These are phyloP conservation scores for Cacatua alba DNA, from an alignment of 2,113 vertebrate species.

Conservation along the genomic window DNA sequence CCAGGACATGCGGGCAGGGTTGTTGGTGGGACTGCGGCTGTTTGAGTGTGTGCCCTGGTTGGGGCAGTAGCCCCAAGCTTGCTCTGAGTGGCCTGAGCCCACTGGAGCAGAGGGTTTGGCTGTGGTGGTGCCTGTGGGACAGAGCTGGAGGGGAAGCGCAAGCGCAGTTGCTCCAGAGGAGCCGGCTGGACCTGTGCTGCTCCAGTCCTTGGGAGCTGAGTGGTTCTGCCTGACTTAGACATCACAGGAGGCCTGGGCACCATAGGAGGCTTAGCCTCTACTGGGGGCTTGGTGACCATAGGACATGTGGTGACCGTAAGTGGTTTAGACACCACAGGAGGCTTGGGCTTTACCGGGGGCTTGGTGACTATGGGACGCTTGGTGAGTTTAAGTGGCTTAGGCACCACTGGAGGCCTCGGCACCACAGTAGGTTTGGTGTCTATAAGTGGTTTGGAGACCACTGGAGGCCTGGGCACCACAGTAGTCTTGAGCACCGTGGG, in stretches of 20 bases:
- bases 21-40: rapidly evolving
- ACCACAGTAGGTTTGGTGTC: too few relatives aligned
- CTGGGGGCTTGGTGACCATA: not conserved
- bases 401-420: too few relatives aligned
- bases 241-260: too few relatives aligned
- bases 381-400: too few relatives aligned
- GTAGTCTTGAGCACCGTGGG: too few relatives aligned
- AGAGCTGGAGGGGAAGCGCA: not conserved
- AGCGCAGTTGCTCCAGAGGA: rapidly evolving
- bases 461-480: not conserved
- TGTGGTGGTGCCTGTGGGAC: not conserved
- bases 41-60: rapidly evolving
- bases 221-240: not conserved
- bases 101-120: not conserved
- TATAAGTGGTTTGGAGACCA: not conserved
- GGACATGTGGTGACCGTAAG: too few relatives aligned
- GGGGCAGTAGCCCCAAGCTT: too few relatives aligned
- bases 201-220: not conserved
- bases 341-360: too few relatives aligned
- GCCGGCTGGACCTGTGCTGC: rapidly evolving
- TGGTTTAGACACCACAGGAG: too few relatives aligned
- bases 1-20: too few relatives aligned
- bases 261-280: not conserved
- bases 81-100: not conserved
- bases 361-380: too few relatives aligned